Evolutionary conservation across 1,140 invertebrate species (phyloP).

Genomic region (Drosophila nigromelanica): DNA sequence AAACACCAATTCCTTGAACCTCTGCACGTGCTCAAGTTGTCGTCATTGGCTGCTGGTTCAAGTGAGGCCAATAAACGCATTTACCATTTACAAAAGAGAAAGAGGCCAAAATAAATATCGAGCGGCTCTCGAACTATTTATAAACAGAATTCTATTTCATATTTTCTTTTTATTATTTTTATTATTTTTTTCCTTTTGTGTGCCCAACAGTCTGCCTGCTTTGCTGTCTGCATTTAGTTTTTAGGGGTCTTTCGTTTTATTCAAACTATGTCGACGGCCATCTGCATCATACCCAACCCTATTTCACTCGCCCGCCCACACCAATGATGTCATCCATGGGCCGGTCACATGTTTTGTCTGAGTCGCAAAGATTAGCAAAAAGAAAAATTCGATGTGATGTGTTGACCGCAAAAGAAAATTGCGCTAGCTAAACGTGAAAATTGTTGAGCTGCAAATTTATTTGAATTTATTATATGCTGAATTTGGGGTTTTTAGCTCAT

Average conservation of each 20-base stretch:
- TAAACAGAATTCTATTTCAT: conserved; percentile 43
- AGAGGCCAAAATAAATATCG: conserved; percentile 14
- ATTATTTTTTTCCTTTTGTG: conserved; percentile 45
- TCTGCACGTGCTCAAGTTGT: conserved; percentile 30
- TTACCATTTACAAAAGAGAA: conserved; percentile 44
- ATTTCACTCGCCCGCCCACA: conserved; percentile 37
- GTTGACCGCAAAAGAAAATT: not conserved
- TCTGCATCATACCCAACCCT: conserved; percentile 29
- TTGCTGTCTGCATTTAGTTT: conserved; percentile 10
- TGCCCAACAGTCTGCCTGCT: conserved; percentile 64
- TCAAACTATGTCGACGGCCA: conserved; percentile 18
- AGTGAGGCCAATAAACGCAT: conserved; percentile 48
- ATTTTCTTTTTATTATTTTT: conserved; percentile 39
- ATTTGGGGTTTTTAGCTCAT: too few relatives aligned
- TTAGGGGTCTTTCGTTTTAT: conserved; percentile 6
- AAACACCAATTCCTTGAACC: not conserved
- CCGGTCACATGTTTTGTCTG: conserved; percentile 73
- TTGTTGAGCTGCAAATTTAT: not conserved
- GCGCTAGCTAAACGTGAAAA: not conserved
- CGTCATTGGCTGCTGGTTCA: conserved; percentile 14
- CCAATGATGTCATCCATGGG: conserved; percentile 64
- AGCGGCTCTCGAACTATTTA: conserved; percentile 46
- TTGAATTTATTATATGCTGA: not conserved
- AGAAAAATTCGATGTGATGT: not conserved
- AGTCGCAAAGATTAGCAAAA: conserved; percentile 43